Percentiles rank a stretch among this genome's conserved stretches.
Evolutionary conservation across 2,888 invertebrate species (phyloP).

Genomic region (Microctonus hyperodae): DNA sequence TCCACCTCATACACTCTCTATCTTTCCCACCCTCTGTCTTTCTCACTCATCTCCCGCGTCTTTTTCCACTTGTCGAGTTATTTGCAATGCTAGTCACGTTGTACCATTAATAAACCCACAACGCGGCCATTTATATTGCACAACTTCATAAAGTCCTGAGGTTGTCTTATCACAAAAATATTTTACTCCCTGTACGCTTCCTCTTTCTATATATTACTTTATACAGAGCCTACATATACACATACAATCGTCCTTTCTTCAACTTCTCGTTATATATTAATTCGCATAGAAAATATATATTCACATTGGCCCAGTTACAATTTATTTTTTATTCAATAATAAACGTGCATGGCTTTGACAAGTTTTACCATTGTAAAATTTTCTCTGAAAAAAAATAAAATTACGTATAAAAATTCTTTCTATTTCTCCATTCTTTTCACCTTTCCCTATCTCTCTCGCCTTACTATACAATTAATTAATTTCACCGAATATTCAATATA

Average conservation of each 20-base stretch:
- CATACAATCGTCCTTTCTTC: constrained; percentile 7
- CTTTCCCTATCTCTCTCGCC: no score
- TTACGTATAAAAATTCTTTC: not conserved
- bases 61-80: constrained; percentile 6
- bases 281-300: not conserved
- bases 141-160: constrained; percentile 45
- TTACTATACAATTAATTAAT: no score
- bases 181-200: constrained; percentile 37
- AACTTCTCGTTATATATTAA: not conserved
- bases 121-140: constrained; percentile 45
- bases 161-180: constrained; percentile 47
- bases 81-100: constrained; percentile 43
- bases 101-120: constrained; percentile 45
- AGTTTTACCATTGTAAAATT: constrained; percentile 29
- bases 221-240: not conserved
- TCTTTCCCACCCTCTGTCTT: constrained; percentile 2
- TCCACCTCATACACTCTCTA: constrained; percentile 15
- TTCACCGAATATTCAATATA: no score
- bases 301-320: constrained; percentile 43
- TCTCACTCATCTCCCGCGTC: not conserved
- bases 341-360: constrained; percentile 41
- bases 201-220: not conserved
- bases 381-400: not conserved
- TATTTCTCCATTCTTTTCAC: not conserved
- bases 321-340: constrained; percentile 43